phyloP scores from a whole-genome alignment of 2,113 vertebrate species.

The Engystomops pustulosus region DNA sequence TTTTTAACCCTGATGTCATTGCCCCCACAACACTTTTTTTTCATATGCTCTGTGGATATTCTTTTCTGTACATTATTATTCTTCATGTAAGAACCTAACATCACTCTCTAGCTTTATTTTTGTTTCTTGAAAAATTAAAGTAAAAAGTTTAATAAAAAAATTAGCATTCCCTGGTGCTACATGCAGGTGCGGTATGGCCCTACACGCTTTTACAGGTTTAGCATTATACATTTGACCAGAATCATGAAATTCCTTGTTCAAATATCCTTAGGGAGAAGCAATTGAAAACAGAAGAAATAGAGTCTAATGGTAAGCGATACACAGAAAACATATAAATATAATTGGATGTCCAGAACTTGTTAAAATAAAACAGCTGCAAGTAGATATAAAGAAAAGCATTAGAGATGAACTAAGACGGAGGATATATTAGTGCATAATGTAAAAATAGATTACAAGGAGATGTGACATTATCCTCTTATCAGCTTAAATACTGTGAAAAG shows the following conservation, averaged over 20 bases:
- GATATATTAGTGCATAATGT: background rate
- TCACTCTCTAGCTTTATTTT: too few species aligned
- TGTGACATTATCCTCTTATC: background rate
- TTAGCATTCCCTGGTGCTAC: too few species aligned
- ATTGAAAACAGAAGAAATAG: background rate
- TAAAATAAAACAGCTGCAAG: background rate
- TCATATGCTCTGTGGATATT: too few species aligned
- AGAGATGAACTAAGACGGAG: background rate
- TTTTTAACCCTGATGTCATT: too few species aligned
- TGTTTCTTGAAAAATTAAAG: too few species aligned
- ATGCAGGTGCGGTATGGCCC: too few species aligned
- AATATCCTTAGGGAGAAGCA: background rate
- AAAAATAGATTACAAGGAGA: background rate
- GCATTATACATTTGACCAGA: too few species aligned
- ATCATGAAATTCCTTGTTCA: background rate
- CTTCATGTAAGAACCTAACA: too few species aligned
- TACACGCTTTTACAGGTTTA: too few species aligned
- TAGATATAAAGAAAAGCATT: background rate
- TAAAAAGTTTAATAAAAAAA: too few species aligned
- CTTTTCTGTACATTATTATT: too few species aligned
- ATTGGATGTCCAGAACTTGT: background rate
- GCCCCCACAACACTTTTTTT: too few species aligned
- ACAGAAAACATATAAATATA: background rate
- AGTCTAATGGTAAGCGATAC: background rate
- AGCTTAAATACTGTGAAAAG: conserved; percentile 6